A percentile compares a stretch with the other conserved stretches of the same genome.
Conservation (phyloP, 2,888 invertebrate species). For the Lepidochitona cinerea region DNA sequence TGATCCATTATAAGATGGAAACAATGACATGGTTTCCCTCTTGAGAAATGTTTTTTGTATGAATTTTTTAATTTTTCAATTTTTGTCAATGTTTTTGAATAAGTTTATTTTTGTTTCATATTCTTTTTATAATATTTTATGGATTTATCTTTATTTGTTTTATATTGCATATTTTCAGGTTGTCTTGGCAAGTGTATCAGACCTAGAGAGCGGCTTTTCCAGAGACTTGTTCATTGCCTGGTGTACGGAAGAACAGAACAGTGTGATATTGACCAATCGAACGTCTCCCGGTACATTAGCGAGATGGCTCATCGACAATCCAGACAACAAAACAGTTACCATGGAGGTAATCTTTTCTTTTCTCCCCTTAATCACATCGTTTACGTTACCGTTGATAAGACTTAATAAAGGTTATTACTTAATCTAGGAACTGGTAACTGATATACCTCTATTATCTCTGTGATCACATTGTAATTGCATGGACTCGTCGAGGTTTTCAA, state of each 20-base stretch:
- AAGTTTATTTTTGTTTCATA: neutral
- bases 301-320: conserved; percentile 73
- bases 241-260: conserved; percentile 92
- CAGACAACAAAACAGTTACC: conserved; percentile 69
- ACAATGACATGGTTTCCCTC: too few species aligned
- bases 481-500: too few species aligned
- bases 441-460: too few species aligned
- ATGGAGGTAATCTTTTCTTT: conserved; percentile 64
- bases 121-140: neutral
- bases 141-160: neutral
- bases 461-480: too few species aligned
- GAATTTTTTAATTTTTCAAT: too few species aligned
- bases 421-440: too few species aligned
- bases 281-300: conserved; percentile 77
- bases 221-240: conserved; percentile 95
- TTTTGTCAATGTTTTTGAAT: neutral
- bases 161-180: conserved; percentile 74
- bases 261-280: conserved; percentile 88
- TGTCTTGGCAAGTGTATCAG: conserved; percentile 94
- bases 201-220: conserved; percentile 95
- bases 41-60: too few species aligned
- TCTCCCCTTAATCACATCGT: neutral
- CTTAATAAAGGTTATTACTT: neutral
- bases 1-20: too few species aligned
- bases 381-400: neutral